These are phyloP conservation scores for Diplodus sargus DNA, from an alignment of 2,797 vertebrate genomes.

Conservation along the genomic window DNA sequence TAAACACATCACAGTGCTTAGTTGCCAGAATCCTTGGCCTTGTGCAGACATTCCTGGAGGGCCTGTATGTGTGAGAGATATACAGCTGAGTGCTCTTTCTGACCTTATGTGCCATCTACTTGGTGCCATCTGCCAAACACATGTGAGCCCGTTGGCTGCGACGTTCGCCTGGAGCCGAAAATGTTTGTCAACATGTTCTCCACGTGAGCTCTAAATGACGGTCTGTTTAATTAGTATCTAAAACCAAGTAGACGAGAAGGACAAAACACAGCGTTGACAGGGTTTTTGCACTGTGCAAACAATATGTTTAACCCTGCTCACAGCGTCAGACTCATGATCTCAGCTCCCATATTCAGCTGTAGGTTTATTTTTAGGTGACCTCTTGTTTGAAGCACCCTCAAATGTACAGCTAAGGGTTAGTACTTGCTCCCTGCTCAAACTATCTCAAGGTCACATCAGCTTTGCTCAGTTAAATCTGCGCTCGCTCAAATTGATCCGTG, in stretches of 20 bases:
- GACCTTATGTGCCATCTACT: slow-evolving; percentile 77
- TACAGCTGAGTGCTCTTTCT: slow-evolving; percentile 74
- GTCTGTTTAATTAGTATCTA: background rate
- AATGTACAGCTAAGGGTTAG: background rate
- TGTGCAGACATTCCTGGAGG: slow-evolving; percentile 74
- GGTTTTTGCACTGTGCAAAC: background rate
- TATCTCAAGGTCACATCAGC: slow-evolving; percentile 22
- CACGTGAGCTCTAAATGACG: background rate
- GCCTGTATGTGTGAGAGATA: slow-evolving; percentile 69
- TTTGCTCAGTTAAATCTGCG: slow-evolving; percentile 29
- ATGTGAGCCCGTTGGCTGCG: slow-evolving; percentile 65
- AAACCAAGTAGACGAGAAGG: background rate
- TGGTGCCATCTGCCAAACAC: slow-evolving; percentile 81
- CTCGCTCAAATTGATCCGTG: slow-evolving; percentile 14
- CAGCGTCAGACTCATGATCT: slow-evolving; percentile 10
- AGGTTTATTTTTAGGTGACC: slow-evolving; percentile 48
- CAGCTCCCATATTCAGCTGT: slow-evolving; percentile 18
- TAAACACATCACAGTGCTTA: slow-evolving; percentile 17
- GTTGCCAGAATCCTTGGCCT: slow-evolving; percentile 69
- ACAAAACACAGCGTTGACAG: background rate
- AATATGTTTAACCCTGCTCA: background rate
- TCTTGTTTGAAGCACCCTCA: background rate
- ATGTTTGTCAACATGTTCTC: slow-evolving; percentile 51
- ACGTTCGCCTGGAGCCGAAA: slow-evolving; percentile 18
- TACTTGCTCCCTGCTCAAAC: slow-evolving; percentile 2